Conservation (phyloP, 2,888 invertebrate genomes). For the Eilema caniola region DNA sequence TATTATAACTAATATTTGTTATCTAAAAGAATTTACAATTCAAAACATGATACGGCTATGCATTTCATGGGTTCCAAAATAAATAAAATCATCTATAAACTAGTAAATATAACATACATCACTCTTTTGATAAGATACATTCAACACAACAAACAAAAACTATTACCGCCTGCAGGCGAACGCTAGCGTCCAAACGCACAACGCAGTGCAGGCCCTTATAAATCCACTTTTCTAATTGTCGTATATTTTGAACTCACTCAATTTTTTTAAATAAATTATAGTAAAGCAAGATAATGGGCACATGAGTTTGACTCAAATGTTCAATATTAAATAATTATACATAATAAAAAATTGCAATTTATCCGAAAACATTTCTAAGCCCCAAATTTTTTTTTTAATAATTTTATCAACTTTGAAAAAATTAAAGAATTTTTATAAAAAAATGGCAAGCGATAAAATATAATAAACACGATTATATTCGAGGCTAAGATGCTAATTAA, state of each 20-base stretch:
- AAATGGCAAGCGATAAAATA: constrained; percentile 71
- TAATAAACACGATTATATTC: constrained; percentile 63
- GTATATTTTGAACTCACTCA: constrained; percentile 45
- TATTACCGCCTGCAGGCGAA: constrained; percentile 29
- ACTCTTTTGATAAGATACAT: constrained; percentile 63
- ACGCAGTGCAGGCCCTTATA: background rate
- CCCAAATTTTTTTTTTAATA: constrained; percentile 25
- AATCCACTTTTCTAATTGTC: constrained; percentile 38
- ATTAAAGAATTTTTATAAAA: constrained; percentile 52
- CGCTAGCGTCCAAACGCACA: too few relatives aligned
- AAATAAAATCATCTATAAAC: constrained; percentile 58
- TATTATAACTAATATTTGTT: constrained; percentile 15
- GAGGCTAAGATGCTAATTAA: constrained; percentile 59
- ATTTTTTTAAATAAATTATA: constrained; percentile 69
- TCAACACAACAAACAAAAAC: constrained; percentile 58
- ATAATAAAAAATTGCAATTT: constrained; percentile 37
- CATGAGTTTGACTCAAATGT: constrained; percentile 79
- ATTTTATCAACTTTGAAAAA: constrained; percentile 27
- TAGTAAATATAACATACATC: constrained; percentile 58
- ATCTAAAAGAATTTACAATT: constrained; percentile 34
- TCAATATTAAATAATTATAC: constrained; percentile 36
- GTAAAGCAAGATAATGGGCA: constrained; percentile 76
- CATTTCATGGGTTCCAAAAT: constrained; percentile 52
- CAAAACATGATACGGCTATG: constrained; percentile 29
- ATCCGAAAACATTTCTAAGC: constrained; percentile 34